Conservation (phyloP, 2,888 invertebrate genomes). For the Xestia rhomboidea region DNA sequence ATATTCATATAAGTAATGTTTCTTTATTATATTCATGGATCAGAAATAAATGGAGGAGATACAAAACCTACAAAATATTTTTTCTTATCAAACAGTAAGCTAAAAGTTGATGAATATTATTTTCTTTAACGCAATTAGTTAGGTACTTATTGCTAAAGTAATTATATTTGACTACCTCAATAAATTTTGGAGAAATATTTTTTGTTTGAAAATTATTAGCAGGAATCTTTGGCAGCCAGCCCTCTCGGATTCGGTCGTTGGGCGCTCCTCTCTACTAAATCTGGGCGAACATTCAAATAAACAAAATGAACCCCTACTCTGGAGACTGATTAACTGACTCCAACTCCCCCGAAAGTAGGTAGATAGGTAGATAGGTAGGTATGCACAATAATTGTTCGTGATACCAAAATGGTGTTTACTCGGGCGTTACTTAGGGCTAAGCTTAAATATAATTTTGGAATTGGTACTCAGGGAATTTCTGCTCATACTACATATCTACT, state of each 20-base stretch:
- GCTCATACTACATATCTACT: not conserved
- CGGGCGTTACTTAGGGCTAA: not conserved
- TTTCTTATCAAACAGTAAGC: not conserved
- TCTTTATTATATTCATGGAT: conserved; percentile 30
- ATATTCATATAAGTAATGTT: conserved; percentile 12
- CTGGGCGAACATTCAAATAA: conserved; percentile 75
- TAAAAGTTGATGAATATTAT: not conserved
- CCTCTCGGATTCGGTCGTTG: conserved; percentile 71
- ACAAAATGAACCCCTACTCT: conserved; percentile 73
- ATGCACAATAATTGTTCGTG: not conserved
- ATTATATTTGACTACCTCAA: not conserved
- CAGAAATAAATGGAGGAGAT: not conserved
- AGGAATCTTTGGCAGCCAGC: conserved; percentile 50
- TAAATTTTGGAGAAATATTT: conserved; percentile 15
- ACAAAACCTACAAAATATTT: not conserved
- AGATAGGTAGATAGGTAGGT: conserved; percentile 3
- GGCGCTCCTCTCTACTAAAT: conserved; percentile 73
- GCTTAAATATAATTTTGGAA: not conserved
- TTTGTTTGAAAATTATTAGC: conserved; percentile 38
- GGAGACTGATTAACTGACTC: conserved; percentile 74
- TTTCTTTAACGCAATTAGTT: not conserved
- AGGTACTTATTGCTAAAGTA: not conserved
- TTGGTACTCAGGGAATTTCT: not conserved
- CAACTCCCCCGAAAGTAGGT: conserved; percentile 50
- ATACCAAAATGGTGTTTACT: not conserved